phyloP scores from a whole-genome alignment of 2,797 vertebrate species.

The Adelosebastes latens region DNA sequence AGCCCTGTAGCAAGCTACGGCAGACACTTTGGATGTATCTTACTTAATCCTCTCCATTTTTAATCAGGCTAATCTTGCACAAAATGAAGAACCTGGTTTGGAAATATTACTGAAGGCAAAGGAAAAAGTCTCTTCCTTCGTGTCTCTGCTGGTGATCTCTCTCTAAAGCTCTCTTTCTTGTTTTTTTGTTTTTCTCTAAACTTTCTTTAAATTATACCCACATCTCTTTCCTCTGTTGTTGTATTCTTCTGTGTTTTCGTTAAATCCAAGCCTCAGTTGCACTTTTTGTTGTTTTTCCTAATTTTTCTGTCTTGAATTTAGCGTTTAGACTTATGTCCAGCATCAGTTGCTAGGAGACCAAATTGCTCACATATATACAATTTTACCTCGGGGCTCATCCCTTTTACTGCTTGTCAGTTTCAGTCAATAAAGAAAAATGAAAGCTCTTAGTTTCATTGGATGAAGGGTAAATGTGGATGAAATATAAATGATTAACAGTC shows the following conservation, averaged over 20 bases:
- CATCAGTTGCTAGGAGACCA: constrained; percentile 69
- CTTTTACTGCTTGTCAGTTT: constrained; percentile 43
- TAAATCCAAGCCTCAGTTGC: not conserved
- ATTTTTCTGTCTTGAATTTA: not conserved
- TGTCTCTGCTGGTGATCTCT: not conserved
- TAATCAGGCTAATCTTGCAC: constrained; percentile 76
- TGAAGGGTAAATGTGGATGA: constrained; percentile 7
- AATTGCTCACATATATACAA: constrained; percentile 28
- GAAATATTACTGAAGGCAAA: constrained; percentile 44
- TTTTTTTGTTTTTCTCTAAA: not conserved
- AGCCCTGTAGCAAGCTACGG: constrained; percentile 62
- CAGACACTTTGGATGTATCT: constrained; percentile 69
- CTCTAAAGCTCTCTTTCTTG: not conserved
- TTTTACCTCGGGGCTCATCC: constrained; percentile 54
- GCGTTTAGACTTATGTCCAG: not conserved
- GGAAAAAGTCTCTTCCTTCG: not conserved
- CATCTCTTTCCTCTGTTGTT: not conserved
- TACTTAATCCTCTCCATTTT: constrained; percentile 77
- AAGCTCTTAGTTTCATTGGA: constrained; percentile 1
- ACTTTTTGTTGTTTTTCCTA: not conserved
- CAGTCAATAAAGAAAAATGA: constrained; percentile 35
- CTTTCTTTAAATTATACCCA: not conserved
- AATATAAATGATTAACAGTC: constrained; percentile 16
- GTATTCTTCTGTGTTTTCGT: not conserved
- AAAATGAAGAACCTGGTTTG: constrained; percentile 60